phyloP scores from a whole-genome alignment of 2,113 vertebrate genomes.

The Lethenteron reissneri region DNA sequence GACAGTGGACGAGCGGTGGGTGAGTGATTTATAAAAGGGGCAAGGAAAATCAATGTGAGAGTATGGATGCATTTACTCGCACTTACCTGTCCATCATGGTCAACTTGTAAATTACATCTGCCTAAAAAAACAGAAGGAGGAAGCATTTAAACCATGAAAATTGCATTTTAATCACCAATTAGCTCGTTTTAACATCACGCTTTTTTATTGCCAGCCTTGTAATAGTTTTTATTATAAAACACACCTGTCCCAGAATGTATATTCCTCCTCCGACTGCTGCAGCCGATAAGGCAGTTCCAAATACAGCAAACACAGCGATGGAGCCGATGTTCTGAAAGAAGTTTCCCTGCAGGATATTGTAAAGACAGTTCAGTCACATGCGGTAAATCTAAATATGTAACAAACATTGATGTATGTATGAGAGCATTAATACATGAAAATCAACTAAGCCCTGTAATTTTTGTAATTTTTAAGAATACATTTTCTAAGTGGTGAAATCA shows the following conservation, averaged over 20 bases:
- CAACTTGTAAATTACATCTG: constrained; percentile 96
- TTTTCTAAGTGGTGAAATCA: too few species aligned
- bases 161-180: neutral
- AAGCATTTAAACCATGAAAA: constrained; percentile 12
- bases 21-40: neutral
- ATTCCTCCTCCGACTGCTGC: constrained; percentile 95
- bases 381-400: neutral
- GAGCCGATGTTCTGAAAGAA: constrained; percentile 99
- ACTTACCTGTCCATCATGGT: constrained; percentile 94
- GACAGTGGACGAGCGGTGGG: neutral
- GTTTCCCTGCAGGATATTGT: constrained; percentile 40
- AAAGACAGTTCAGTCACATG: too few species aligned
- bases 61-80: neutral
- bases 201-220: too few species aligned
- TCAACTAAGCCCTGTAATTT: too few species aligned
- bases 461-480: too few species aligned
- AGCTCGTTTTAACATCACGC: too few species aligned
- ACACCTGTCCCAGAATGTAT: constrained; percentile 91
- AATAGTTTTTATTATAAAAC: constrained; percentile 7
- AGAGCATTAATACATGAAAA: neutral
- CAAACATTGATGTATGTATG: neutral
- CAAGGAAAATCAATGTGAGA: constrained; percentile 1
- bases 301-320: constrained; percentile 82
- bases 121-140: constrained; percentile 33
- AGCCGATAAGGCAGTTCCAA: constrained; percentile 85